A percentile compares a stretch with the other conserved stretches of the same genome.
Evolutionary conservation across 1,140 invertebrate genomes (phyloP).

Genomic region (Periplaneta americana): DNA sequence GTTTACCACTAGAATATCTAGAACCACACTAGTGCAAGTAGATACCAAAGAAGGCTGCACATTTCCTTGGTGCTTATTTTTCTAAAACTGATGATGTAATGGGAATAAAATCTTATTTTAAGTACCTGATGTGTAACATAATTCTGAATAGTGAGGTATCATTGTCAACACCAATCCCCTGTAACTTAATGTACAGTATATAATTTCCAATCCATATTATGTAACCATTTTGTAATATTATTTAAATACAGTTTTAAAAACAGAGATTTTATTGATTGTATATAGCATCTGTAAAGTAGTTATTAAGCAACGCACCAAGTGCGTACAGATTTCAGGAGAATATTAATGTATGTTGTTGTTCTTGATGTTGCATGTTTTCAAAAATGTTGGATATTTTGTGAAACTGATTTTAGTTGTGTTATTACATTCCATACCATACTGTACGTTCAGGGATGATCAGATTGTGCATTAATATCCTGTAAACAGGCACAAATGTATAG

Average conservation of each 20-base stretch:
- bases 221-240: neutral
- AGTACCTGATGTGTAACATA: constrained; percentile 12
- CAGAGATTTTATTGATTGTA: constrained; percentile 4
- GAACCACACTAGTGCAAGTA: neutral
- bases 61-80: constrained; percentile 14
- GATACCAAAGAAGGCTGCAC: constrained; percentile 12
- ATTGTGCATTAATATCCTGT: neutral
- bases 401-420: neutral
- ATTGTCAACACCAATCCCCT: constrained; percentile 4
- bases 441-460: neutral
- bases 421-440: constrained; percentile 5
- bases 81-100: constrained; percentile 5
- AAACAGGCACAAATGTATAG: constrained; percentile 3
- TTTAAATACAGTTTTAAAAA: neutral
- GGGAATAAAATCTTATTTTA: constrained; percentile 8
- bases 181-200: neutral
- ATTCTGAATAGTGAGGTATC: neutral
- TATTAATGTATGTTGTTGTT: constrained; percentile 3
- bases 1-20: neutral
- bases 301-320: neutral
- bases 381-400: neutral
- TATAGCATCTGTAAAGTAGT: neutral
- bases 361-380: constrained; percentile 5
- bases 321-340: neutral
- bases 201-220: neutral